Evolutionary conservation across 2,888 invertebrate species (phyloP).

Genomic region (Stictocephala bisonia): DNA sequence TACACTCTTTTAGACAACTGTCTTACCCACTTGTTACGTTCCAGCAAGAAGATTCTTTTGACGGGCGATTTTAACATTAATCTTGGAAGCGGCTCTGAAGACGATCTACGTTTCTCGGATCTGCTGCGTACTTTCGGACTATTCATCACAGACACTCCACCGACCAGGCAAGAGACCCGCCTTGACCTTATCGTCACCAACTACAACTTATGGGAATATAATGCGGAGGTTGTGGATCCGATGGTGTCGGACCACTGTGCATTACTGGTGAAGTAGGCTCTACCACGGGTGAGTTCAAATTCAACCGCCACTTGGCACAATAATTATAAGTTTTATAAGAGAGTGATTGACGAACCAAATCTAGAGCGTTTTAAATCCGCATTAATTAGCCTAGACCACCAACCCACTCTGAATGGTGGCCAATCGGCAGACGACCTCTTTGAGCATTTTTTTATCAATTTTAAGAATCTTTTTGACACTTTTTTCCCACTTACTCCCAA

Average conservation of each 20-base stretch:
- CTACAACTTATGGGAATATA: neutral
- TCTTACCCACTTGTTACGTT: neutral
- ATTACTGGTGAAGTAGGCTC: neutral
- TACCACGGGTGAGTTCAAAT: neutral
- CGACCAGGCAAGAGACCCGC: neutral
- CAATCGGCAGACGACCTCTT: no score
- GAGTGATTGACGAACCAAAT: neutral
- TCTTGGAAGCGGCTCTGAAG: no score
- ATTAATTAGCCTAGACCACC: no score
- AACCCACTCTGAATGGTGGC: no score
- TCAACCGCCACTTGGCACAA: neutral
- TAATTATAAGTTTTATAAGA: no score
- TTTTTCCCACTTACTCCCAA: neutral
- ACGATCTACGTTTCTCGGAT: neutral
- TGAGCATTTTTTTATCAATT: neutral
- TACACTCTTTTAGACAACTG: neutral
- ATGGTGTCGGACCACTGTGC: neutral
- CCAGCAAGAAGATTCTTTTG: neutral
- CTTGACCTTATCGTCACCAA: neutral
- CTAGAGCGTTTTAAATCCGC: no score
- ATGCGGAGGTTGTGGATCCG: neutral
- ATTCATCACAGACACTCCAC: neutral
- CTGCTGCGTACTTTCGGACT: neutral
- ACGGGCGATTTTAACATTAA: conserved; percentile 4
- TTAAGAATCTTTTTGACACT: neutral